Evolutionary conservation across 2,113 vertebrate genomes (phyloP).

Genomic region (Pollachius pollachius): DNA sequence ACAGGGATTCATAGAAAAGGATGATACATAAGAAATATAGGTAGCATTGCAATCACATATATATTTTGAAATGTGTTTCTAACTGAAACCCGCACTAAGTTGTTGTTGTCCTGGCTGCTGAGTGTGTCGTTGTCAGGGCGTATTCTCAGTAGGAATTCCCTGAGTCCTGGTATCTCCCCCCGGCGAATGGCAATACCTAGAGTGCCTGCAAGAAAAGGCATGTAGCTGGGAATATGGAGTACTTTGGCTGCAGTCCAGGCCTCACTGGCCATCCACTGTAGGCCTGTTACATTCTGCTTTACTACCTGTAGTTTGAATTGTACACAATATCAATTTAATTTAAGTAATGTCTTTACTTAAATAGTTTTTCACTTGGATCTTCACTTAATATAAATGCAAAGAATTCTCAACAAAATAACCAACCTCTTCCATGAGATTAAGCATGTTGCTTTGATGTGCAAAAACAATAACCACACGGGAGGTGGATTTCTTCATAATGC

Average conservation of each 20-base stretch:
- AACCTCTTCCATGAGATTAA: constrained; percentile 42
- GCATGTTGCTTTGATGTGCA: constrained; percentile 20
- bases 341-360: no score
- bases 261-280: constrained; percentile 62
- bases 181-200: constrained; percentile 57
- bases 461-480: constrained; percentile 4
- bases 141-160: constrained; percentile 38
- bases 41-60: no score
- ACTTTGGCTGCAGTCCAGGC: constrained; percentile 47
- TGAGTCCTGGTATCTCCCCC: constrained; percentile 50
- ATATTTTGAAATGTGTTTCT: background rate
- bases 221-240: constrained; percentile 29
- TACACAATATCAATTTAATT: background rate
- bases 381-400: background rate
- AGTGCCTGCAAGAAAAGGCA: constrained; percentile 53
- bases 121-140: constrained; percentile 25
- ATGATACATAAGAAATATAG: constrained; percentile 10
- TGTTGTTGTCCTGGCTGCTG: constrained; percentile 22
- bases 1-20: background rate
- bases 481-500: constrained; percentile 17
- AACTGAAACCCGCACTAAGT: constrained; percentile 22
- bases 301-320: constrained; percentile 13
- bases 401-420: background rate
- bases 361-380: background rate
- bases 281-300: constrained; percentile 41